Conservation (phyloP, 2,113 vertebrate species). For the Thomomys bottae region DNA sequence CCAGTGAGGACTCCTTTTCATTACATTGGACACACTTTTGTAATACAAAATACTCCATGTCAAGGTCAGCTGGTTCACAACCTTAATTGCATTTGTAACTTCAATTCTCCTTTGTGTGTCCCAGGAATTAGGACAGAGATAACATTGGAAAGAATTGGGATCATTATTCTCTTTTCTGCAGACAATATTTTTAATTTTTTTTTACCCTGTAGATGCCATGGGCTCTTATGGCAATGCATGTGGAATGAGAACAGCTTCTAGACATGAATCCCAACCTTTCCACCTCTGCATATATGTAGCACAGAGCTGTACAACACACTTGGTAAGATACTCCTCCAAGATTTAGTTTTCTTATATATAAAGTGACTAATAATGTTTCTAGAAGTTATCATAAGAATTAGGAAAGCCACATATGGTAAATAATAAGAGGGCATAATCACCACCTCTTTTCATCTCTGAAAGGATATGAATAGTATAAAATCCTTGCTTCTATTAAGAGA, state of each 20-base stretch:
- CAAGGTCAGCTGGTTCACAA: background rate
- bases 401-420: background rate
- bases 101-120: constrained; percentile 11
- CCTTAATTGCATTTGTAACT: background rate
- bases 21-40: background rate
- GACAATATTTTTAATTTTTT: background rate
- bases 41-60: background rate
- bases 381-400: background rate
- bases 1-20: background rate
- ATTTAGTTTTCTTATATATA: background rate
- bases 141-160: background rate
- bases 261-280: background rate
- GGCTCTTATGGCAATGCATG: background rate
- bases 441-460: constrained; percentile 22
- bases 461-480: constrained; percentile 33
- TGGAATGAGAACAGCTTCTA: background rate
- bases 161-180: background rate
- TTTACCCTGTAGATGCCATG: background rate
- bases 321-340: background rate
- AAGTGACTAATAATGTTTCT: constrained; percentile 35
- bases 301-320: background rate
- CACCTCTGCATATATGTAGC: background rate
- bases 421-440: background rate
- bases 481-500: background rate
- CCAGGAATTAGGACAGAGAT: background rate